Evolutionary conservation across 2,113 vertebrate genomes (phyloP), one percentile per base, ranked within the genome.

Genomic region (Galbula dea): DNA sequence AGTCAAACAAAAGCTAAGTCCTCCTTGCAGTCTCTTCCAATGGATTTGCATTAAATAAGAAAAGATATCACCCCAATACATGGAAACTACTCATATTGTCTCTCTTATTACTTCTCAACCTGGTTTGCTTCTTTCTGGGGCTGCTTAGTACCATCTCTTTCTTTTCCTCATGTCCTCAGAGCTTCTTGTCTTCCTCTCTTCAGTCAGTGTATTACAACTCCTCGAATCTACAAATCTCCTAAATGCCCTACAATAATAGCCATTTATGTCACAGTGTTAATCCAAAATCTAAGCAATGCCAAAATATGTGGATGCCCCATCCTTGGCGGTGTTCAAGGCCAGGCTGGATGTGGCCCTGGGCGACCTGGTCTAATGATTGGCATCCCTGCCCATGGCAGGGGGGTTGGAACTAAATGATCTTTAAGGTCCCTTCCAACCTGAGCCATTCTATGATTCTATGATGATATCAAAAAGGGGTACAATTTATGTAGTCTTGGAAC

Each of bases 11-110:
- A 80, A 79, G 2, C 5, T 6, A 82, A 68, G 32, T 37, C 10
- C 17, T 65, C 27, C 24, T 52, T 72, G 15, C 19, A 45, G 11
- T 23, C 12, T 54, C 19, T 84, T 82, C 45, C 0, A 0, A 12
- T 29, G 39, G 30, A 48, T 62, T 81, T 78, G 17, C 10, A 8
- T 30, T 30, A 51, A 78, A 48, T 19, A 43, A 67, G 43, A 73
- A 62, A 71, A 75, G 10, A 5, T 61, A 46, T 7, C 20, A 48
- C 4, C 14, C 5, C 36, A 71, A n/a, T 1, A 2, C 30, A 32
- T 1, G 4, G 46, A 59, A 80, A 49, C 15, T 61, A 72, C 49
- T 46, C 20, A 18, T 11, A 18, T 67, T 55, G 14, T 54, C 18
- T 71, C 20, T 71, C 24, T 62, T 48, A 67, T 55, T 54, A 43